Percentiles rank a stretch among this genome's conserved stretches.
These are phyloP conservation scores for Tetrao urogallus DNA, from an alignment of 2,113 vertebrate genomes.

Conservation along the genomic window DNA sequence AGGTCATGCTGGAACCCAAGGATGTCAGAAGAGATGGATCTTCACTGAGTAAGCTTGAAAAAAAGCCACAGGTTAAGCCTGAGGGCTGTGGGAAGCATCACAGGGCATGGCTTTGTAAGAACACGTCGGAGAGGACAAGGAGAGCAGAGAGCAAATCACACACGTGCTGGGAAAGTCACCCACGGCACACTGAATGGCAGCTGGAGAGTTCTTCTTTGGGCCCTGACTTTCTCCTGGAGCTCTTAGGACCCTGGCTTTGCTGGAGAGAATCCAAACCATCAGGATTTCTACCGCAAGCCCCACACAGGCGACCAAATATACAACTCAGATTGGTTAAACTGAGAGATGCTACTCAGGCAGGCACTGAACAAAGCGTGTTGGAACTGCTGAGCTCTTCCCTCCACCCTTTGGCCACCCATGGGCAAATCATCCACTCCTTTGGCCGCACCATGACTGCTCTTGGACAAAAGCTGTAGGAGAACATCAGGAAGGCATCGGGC, in stretches of 20 bases:
- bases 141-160: not conserved
- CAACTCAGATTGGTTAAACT: not conserved
- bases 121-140: fast-evolving
- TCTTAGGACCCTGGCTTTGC: not conserved
- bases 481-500: fast-evolving
- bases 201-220: not conserved
- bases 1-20: not conserved
- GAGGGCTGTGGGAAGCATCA: not conserved
- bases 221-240: not conserved
- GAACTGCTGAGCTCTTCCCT: not conserved
- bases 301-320: fast-evolving
- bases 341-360: not conserved
- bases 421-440: not conserved
- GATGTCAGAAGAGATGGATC: not conserved
- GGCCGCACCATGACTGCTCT: not conserved
- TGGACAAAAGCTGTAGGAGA: not conserved
- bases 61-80: not conserved
- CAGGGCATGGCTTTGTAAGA: not conserved
- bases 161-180: not conserved
- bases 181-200: not conserved
- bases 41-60: not conserved
- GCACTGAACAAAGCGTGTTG: fast-evolving
- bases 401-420: not conserved
- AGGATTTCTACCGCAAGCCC: not conserved
- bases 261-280: not conserved